These are phyloP conservation scores for Dermolepida albohirtum DNA, from an alignment of 2,888 invertebrate genomes.

Conservation along the genomic window DNA sequence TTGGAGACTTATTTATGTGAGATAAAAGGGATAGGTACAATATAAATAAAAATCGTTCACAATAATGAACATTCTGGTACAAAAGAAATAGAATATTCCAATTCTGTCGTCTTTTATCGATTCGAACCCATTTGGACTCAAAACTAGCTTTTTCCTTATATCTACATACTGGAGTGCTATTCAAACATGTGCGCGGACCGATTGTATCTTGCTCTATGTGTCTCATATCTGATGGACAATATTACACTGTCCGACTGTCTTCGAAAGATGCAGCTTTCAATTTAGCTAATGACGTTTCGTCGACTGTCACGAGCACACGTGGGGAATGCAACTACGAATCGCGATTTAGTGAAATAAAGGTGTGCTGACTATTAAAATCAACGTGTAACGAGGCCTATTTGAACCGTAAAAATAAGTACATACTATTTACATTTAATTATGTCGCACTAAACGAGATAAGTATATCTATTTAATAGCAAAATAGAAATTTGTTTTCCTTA, in stretches of 20 bases:
- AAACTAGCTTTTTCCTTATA: slow-evolving; percentile 60
- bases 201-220: slow-evolving; percentile 46
- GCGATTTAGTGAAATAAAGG: slow-evolving; percentile 61
- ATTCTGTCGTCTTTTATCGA: slow-evolving; percentile 62
- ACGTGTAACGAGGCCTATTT: slow-evolving; percentile 27
- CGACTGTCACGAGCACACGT: slow-evolving; percentile 65
- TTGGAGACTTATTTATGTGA: too few relatives aligned
- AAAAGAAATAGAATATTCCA: slow-evolving; percentile 54
- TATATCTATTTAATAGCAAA: neutral
- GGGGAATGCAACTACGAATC: slow-evolving; percentile 61
- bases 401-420: slow-evolving; percentile 5
- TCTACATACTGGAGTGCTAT: slow-evolving; percentile 66
- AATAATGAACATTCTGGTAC: slow-evolving; percentile 53
- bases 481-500: too few relatives aligned
- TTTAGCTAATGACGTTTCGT: slow-evolving; percentile 67
- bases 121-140: slow-evolving; percentile 63
- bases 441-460: neutral
- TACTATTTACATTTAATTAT: slow-evolving; percentile 11
- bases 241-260: slow-evolving; percentile 56
- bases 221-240: slow-evolving; percentile 50
- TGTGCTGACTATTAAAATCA: slow-evolving; percentile 55
- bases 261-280: slow-evolving; percentile 66
- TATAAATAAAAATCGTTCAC: slow-evolving; percentile 47
- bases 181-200: slow-evolving; percentile 61
- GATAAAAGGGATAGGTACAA: too few relatives aligned